Conservation (phyloP, 2,888 invertebrate genomes). For the Melanargia galathea region DNA sequence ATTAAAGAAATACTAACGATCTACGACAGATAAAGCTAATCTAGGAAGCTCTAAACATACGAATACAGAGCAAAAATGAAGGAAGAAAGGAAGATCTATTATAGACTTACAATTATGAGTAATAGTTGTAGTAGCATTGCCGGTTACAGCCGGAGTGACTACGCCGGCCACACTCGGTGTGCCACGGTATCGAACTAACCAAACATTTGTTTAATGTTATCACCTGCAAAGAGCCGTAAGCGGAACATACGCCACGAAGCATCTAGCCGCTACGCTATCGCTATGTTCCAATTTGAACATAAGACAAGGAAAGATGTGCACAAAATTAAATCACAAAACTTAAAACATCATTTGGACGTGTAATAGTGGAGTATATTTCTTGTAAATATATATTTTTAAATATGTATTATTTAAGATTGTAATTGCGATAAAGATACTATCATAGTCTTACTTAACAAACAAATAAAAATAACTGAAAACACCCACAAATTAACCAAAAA, state of each 20-base stretch:
- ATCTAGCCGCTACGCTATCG: constrained; percentile 54
- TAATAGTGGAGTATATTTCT: too few relatives aligned
- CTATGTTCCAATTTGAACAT: constrained; percentile 22
- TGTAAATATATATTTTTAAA: too few relatives aligned
- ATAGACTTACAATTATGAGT: constrained; percentile 69
- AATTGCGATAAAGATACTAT: too few relatives aligned
- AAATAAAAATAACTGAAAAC: too few relatives aligned
- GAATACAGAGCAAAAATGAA: constrained; percentile 30
- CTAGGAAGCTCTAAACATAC: constrained; percentile 29
- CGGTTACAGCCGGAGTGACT: constrained; percentile 48
- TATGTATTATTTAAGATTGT: too few relatives aligned
- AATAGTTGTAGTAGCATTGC: constrained; percentile 60
- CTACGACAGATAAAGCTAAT: constrained; percentile 17
- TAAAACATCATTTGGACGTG: too few relatives aligned
- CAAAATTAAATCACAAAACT: constrained; percentile 19
- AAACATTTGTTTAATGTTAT: constrained; percentile 81
- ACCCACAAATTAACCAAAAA: too few relatives aligned
- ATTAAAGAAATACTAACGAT: background rate
- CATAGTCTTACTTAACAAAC: too few relatives aligned
- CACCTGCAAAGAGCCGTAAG: constrained; percentile 78
- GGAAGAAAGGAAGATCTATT: constrained; percentile 37
- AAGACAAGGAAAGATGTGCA: constrained; percentile 5
- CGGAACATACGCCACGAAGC: constrained; percentile 73
- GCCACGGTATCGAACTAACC: constrained; percentile 80
- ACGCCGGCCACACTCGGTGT: constrained; percentile 56